These are phyloP conservation scores for Napeogenes inachia DNA, from an alignment of 2,888 invertebrate species.

Conservation along the genomic window DNA sequence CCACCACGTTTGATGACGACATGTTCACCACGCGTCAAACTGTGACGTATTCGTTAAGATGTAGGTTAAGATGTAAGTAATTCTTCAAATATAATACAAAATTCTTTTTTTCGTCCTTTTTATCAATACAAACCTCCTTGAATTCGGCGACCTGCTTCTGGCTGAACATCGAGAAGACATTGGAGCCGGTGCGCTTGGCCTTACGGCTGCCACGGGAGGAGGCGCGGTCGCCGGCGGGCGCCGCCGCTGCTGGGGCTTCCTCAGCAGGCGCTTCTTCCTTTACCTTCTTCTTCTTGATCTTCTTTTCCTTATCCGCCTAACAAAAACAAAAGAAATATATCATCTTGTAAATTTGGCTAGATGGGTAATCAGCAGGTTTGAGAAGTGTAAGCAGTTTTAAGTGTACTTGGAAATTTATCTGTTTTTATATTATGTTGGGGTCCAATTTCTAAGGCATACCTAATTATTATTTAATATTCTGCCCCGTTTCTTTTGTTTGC, in stretches of 20 bases:
- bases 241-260: constrained; percentile 80
- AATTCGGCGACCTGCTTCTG: constrained; percentile 97
- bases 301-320: constrained; percentile 95
- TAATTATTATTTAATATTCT: too few relatives aligned
- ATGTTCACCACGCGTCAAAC: constrained; percentile 46
- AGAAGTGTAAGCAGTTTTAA: too few relatives aligned
- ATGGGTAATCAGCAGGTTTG: too few relatives aligned
- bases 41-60: constrained; percentile 8
- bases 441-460: too few relatives aligned
- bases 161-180: constrained; percentile 98
- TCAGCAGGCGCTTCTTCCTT: constrained; percentile 84
- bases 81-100: too few relatives aligned
- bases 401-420: too few relatives aligned
- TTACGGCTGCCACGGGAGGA: constrained; percentile 89
- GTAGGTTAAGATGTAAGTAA: neutral
- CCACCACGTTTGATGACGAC: neutral
- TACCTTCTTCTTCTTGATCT: constrained; percentile 80
- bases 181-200: constrained; percentile 94
- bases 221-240: constrained; percentile 81
- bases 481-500: too few relatives aligned
- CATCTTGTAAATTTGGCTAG: neutral
- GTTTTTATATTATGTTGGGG: too few relatives aligned
- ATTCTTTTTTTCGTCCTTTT: too few relatives aligned
- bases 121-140: constrained; percentile 84
- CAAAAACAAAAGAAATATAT: constrained; percentile 19